Evolutionary conservation across 2,888 invertebrate species (phyloP).

Genomic region (Neria commutata): DNA sequence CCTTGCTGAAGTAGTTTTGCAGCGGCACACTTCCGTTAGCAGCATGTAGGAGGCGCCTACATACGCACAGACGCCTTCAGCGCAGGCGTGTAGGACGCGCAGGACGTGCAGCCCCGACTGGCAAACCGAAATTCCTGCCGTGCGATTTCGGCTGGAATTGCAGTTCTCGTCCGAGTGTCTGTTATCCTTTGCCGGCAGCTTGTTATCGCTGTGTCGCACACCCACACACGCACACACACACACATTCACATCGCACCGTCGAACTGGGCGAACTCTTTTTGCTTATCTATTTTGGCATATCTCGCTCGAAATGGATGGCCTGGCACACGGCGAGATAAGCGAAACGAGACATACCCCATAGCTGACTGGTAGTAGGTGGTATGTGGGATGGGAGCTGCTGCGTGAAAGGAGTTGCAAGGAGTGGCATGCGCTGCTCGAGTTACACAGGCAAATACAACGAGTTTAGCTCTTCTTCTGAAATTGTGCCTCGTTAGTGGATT

Average conservation of each 20-base stretch:
- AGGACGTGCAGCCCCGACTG: too few species aligned
- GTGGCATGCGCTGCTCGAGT: too few species aligned
- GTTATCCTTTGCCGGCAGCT: conserved; percentile 4
- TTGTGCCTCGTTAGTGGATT: too few species aligned
- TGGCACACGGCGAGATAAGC: conserved; percentile 49
- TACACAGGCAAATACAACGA: too few species aligned
- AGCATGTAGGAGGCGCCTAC: neutral
- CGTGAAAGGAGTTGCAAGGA: too few species aligned
- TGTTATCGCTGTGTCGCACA: neutral
- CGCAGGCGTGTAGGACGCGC: neutral
- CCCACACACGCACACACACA: neutral
- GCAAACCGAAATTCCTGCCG: too few species aligned
- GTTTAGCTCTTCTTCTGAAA: too few species aligned
- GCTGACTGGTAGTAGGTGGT: too few species aligned
- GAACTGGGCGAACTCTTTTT: conserved; percentile 2
- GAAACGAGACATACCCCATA: conserved; percentile 6
- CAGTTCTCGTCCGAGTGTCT: conserved; percentile 15
- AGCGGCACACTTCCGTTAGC: neutral
- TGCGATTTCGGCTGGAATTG: neutral
- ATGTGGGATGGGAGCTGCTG: too few species aligned
- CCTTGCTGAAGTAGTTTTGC: neutral
- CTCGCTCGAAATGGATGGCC: conserved; percentile 50
- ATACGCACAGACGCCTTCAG: neutral
- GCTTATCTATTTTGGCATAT: conserved; percentile 42
- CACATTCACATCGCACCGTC: neutral